Percentiles rank a stretch among this genome's conserved stretches.
These are phyloP conservation scores for Sakesphorus luctuosus DNA, from an alignment of 2,113 vertebrate genomes.

Conservation along the genomic window DNA sequence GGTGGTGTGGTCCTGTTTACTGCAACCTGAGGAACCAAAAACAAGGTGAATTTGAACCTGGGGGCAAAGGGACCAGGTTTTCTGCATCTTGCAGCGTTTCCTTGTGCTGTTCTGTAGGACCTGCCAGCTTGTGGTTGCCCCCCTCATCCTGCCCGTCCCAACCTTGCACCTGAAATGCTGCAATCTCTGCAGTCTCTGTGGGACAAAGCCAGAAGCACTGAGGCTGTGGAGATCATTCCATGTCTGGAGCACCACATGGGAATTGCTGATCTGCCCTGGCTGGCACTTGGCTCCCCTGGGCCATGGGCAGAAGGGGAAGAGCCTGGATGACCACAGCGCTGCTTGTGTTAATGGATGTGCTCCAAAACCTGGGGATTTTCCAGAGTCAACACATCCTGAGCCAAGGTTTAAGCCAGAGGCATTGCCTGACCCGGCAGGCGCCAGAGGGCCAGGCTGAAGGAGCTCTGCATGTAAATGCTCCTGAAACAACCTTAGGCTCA, in stretches of 20 bases:
- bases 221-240: not conserved
- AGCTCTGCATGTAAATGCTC: not conserved
- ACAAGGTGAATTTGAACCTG: not conserved
- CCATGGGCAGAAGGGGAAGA: not conserved
- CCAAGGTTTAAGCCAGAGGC: not conserved
- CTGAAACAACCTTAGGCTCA: not conserved
- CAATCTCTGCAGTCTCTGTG: not conserved
- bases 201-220: not conserved
- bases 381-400: not conserved
- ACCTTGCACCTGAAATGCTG: accelerated
- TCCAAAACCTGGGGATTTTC: not conserved
- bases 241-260: accelerated
- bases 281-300: not conserved
- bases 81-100: not conserved
- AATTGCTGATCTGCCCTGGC: accelerated
- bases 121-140: not conserved
- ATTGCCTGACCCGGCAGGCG: not conserved
- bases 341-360: not conserved
- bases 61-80: not conserved
- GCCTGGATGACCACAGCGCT: not conserved
- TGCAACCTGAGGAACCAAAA: not conserved
- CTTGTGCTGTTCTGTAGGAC: not conserved
- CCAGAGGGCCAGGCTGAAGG: not conserved
- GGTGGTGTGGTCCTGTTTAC: not conserved
- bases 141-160: not conserved